Evolutionary conservation across 2,888 invertebrate genomes (phyloP).

Genomic region (Linyphia triangularis): DNA sequence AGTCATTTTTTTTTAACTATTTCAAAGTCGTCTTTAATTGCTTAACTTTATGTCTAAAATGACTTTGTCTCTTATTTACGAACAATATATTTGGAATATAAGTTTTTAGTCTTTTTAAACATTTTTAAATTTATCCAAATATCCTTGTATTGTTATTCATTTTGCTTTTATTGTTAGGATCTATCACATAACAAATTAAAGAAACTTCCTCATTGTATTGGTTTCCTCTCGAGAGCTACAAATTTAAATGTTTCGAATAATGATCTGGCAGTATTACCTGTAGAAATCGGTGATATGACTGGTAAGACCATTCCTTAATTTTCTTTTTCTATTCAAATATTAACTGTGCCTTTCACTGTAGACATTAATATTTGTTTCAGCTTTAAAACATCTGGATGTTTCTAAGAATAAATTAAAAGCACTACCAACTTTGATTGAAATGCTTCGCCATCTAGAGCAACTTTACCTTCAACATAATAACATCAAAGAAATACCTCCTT

Average conservation of each 20-base stretch:
- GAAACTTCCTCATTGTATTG: constrained; percentile 88
- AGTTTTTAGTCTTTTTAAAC: no score
- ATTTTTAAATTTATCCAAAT: no score
- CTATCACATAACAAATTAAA: constrained; percentile 88
- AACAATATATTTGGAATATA: no score
- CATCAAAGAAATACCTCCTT: constrained; percentile 83
- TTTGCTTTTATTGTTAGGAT: constrained; percentile 83
- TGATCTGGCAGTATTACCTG: constrained; percentile 86
- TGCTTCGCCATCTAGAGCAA: constrained; percentile 85
- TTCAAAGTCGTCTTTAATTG: no score
- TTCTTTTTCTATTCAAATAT: no score
- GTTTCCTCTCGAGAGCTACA: constrained; percentile 88
- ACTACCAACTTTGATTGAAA: constrained; percentile 83
- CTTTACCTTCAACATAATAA: constrained; percentile 88
- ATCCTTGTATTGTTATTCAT: neutral
- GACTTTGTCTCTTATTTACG: no score
- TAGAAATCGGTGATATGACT: constrained; percentile 90
- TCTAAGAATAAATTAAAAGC: constrained; percentile 90
- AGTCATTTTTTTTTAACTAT: no score
- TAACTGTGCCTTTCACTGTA: no score
- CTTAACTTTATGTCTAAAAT: no score
- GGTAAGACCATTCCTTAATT: constrained; percentile 83
- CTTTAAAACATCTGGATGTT: constrained; percentile 91
- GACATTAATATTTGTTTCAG: constrained; percentile 27
- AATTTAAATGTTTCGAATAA: constrained; percentile 88